These are phyloP conservation scores for Cyprinodon brontotheroides DNA, from an alignment of 2,113 vertebrate genomes.

Conservation along the genomic window DNA sequence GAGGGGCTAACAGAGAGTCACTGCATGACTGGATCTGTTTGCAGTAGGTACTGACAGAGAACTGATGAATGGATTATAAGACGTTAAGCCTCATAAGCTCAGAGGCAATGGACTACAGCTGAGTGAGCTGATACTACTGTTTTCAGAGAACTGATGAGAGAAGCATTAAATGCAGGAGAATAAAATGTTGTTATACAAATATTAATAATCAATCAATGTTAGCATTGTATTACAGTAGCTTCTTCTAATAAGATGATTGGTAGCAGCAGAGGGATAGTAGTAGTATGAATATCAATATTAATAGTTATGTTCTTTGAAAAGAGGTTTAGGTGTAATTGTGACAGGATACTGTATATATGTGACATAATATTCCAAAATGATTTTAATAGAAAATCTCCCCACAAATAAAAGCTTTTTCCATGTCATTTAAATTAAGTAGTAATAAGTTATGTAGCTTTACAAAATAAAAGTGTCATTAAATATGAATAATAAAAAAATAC, in stretches of 20 bases:
- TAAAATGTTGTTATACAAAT: conserved; percentile 3
- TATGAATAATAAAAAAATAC: too few relatives aligned
- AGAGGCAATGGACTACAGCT: conserved; percentile 69
- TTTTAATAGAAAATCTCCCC: too few relatives aligned
- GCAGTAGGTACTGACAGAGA: conserved; percentile 57
- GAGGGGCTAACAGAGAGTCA: conserved; percentile 30
- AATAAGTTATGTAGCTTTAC: too few relatives aligned
- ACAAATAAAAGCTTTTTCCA: too few relatives aligned
- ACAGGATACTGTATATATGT: too few relatives aligned
- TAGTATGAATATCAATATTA: too few relatives aligned
- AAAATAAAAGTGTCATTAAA: too few relatives aligned
- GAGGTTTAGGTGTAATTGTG: too few relatives aligned
- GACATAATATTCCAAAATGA: too few relatives aligned
- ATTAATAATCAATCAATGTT: conserved; percentile 35
- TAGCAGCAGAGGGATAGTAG: not conserved
- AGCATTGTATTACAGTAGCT: conserved; percentile 1
- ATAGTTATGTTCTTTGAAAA: too few relatives aligned
- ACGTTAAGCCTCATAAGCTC: conserved; percentile 60
- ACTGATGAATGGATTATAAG: conserved; percentile 68
- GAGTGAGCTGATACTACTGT: conserved; percentile 52
- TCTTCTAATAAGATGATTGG: not conserved
- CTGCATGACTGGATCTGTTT: conserved; percentile 68
- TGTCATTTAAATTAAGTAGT: too few relatives aligned
- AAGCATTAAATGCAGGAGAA: conserved; percentile 34
- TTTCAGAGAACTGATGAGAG: conserved; percentile 46